Evolutionary conservation across 2,797 vertebrate species (phyloP), one percentile per base, ranked within the genome.

Genomic region (Buceros bicornis): DNA sequence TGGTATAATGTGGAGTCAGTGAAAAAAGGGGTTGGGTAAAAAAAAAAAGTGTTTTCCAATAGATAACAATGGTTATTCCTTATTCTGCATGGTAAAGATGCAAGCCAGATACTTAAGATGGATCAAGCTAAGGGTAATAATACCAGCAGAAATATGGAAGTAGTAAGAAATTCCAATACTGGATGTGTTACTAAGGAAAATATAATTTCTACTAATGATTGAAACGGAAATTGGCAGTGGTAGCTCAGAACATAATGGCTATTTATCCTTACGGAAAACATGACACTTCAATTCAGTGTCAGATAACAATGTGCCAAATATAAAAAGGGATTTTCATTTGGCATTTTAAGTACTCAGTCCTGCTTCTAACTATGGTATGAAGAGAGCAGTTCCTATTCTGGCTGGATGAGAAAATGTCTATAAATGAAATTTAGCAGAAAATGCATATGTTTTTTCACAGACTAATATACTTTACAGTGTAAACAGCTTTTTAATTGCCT

Each of bases 281-380:
- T 96, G 95, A 95, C 92, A 94, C 96, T 65, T 90, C 89, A 89
- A 88, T 97, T 87, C 92, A 97, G 96, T 96, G 90, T 97, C 90
- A 1, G 94, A 97, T 97, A 97, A 97, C 96, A 96, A 95, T 94
- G 82, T 97, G 87, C 97, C 94, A 96, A 97, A 97, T 97, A 96
- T 97, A 97, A 97, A 89, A 90, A 91, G 82, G 82, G 96, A 86
- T 97, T 97, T 95, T 96, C 84, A 79, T 92, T 29, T 96, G 95
- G 90, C 93, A 97, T 94, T 95, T 96, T 92, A 95, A 95, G 93
- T 91, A 86, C 92, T 86, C 83, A 58, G 56, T 87, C 51, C 51
- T 1, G 3, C 73, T 90, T 95, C 94, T 93, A 87, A 93, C 93
- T 88, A 92, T 86, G 91, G 90, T 90, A 91, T 84, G 74, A 87